These are phyloP conservation scores for Leguminivora glycinivorella DNA, from an alignment of 1,140 invertebrate genomes.

Conservation along the genomic window DNA sequence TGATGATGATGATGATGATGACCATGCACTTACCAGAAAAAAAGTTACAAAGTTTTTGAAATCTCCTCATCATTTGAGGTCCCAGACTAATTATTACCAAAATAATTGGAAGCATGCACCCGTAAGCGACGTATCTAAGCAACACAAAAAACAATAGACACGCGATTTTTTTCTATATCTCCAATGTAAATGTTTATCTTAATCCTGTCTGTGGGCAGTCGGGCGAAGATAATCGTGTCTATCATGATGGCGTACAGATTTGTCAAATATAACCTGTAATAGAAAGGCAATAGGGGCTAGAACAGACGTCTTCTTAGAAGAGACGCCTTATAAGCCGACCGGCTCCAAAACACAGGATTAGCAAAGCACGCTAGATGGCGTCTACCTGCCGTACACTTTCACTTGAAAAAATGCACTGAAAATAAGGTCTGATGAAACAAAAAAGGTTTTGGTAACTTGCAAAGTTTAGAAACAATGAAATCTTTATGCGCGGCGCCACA, in stretches of 20 bases:
- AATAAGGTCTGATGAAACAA: background rate
- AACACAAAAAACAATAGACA: background rate
- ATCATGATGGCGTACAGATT: too few relatives aligned
- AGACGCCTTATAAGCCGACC: background rate
- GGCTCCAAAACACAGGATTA: background rate
- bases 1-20: too few relatives aligned
- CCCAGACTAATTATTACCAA: background rate
- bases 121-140: background rate
- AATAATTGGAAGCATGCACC: background rate
- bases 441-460: background rate
- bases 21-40: too few relatives aligned
- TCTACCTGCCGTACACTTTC: constrained; percentile 11
- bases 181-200: constrained; percentile 27
- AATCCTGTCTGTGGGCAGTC: constrained; percentile 14
- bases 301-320: too few relatives aligned
- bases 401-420: constrained; percentile 10
- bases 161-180: constrained; percentile 11
- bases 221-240: too few relatives aligned
- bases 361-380: background rate
- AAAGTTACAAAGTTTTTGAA: too few relatives aligned
- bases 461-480: background rate
- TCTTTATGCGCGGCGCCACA: background rate
- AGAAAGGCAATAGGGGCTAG: too few relatives aligned
- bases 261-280: too few relatives aligned
- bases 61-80: too few relatives aligned